These are phyloP conservation scores for Pogonus chalceus DNA, from an alignment of 1,140 invertebrate species.

Conservation along the genomic window DNA sequence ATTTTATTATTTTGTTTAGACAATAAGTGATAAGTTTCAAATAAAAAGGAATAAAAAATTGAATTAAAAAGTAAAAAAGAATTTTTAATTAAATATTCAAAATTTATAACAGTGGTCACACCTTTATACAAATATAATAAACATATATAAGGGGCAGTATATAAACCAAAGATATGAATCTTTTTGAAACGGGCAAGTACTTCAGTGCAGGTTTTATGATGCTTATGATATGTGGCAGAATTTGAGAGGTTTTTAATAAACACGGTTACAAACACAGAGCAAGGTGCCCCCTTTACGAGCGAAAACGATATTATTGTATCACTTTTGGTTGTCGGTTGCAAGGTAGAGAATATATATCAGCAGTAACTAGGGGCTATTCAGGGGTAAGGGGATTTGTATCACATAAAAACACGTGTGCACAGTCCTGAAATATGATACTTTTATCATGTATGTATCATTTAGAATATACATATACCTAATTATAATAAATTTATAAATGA, in stretches of 20 bases:
- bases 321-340: too few relatives aligned
- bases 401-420: neutral
- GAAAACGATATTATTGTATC: conserved; percentile 4
- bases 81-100: too few relatives aligned
- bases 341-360: too few relatives aligned
- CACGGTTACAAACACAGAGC: neutral
- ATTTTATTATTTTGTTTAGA: too few relatives aligned
- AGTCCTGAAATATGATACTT: neutral
- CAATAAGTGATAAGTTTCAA: too few relatives aligned
- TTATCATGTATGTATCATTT: neutral
- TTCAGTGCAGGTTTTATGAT: neutral
- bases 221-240: neutral
- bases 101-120: too few relatives aligned
- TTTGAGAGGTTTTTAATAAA: conserved; percentile 2
- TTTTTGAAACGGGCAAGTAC: neutral
- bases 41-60: too few relatives aligned
- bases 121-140: too few relatives aligned
- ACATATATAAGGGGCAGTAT: neutral
- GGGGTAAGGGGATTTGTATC: too few relatives aligned
- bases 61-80: too few relatives aligned
- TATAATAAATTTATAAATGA: too few relatives aligned
- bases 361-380: too few relatives aligned
- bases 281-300: neutral
- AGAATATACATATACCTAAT: neutral
- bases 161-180: neutral